Base-by-base conservation (phyloP, 1,140 invertebrate genomes). In the Drosophila sp. region DNA sequence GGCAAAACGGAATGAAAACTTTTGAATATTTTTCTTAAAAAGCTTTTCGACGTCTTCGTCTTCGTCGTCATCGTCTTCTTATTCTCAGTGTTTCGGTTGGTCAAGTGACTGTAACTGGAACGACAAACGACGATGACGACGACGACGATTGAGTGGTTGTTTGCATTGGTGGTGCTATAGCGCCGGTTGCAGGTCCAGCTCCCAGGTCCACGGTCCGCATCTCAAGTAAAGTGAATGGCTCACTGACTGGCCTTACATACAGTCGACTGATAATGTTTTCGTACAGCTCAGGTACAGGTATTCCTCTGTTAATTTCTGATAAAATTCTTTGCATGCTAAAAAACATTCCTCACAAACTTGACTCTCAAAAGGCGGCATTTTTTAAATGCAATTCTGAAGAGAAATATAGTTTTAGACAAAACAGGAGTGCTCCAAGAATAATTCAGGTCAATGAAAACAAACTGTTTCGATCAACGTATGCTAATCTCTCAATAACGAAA, bases 51-150 rank as follows among this genome's bases (percentile, higher is more conserved):
- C 57, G 65, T 65, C 68, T 63, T 64, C 56, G 60, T 64, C 67
- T 66, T 82, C 70, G 68, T 66, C 35, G 60, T 64, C 67, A 70
- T 82, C 70, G 71, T 66, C 35, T 69, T 80, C 66, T 74, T 79
- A 79, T 90, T 90, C 78, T 81, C 78, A 90, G 76, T 90, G 89
- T 90, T 90, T 90, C 89, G 89, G 89, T 90, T 90, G 89, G 89
- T 90, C 89, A 90, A 90, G 89, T 90, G 89, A 90, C 87, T 90
- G 84, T 84, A 90, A 90, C 89, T 90, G 87, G 82, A 90, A 90
- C 87, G 87, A 81, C 70, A 66, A 71, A 71, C 60, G 44, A 27
- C 25, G 44, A 23, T 50, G 66, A 66, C 69, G 50, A 65, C 65
- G 66, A 65, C 33, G 61, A 17, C 55, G 61, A 70, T 63, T 72